Percentiles rank a stretch among this genome's conserved stretches.
Conservation (phyloP, 1,140 invertebrate genomes). For the Lepidurus couesii region DNA sequence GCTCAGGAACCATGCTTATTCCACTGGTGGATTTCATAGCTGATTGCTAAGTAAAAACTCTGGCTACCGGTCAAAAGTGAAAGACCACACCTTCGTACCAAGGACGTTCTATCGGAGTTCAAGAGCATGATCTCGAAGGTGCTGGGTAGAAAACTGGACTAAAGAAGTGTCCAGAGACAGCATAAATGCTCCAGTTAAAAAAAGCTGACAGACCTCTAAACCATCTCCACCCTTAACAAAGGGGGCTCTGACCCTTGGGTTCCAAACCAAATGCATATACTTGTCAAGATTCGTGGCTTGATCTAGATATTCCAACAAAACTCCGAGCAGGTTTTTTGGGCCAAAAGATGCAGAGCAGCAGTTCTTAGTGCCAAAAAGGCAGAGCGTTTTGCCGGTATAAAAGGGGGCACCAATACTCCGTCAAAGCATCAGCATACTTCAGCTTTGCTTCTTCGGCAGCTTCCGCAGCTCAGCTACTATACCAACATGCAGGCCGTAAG, state of each 20-base stretch:
- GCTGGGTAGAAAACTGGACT: background rate
- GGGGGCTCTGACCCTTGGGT: too few relatives aligned
- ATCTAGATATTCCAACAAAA: too few relatives aligned
- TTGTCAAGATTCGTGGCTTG: too few relatives aligned
- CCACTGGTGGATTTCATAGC: too few relatives aligned
- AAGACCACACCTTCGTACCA: background rate
- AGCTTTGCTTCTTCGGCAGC: constrained; percentile 4
- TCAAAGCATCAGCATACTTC: background rate
- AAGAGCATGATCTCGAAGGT: background rate
- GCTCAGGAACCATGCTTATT: too few relatives aligned
- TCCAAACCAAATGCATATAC: too few relatives aligned
- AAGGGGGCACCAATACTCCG: background rate
- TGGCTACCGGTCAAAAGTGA: background rate
- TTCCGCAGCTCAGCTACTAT: background rate
- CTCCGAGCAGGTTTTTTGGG: too few relatives aligned
- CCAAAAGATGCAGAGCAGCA: background rate
- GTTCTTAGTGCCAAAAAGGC: background rate
- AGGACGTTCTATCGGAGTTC: background rate
- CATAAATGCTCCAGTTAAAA: too few relatives aligned
- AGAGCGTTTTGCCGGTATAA: background rate
- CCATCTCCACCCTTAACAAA: too few relatives aligned
- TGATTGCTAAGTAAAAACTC: background rate
- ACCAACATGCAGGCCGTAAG: constrained; percentile 16
- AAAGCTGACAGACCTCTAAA: too few relatives aligned
- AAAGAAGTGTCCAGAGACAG: background rate